Percentiles rank a stretch among this genome's conserved stretches.
Conservation (phyloP, 2,888 invertebrate genomes). For the Lasioglossum malachurum region DNA sequence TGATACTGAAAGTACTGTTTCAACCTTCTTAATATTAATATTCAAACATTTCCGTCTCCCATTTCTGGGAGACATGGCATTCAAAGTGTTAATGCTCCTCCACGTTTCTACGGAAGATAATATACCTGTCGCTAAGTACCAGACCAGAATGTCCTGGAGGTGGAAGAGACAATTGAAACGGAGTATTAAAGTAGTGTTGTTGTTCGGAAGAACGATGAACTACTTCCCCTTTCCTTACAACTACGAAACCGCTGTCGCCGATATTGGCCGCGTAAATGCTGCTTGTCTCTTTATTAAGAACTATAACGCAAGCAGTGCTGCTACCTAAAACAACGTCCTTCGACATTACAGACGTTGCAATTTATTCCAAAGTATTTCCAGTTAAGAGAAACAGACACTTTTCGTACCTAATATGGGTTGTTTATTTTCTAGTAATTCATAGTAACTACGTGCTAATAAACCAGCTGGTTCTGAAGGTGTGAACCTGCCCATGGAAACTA, state of each 20-base stretch:
- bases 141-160: conserved; percentile 95
- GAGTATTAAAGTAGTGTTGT: conserved; percentile 99
- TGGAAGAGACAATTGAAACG: conserved; percentile 97
- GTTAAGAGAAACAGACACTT: background rate
- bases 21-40: background rate
- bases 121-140: conserved; percentile 94
- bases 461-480: conserved; percentile 94
- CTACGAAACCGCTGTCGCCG: conserved; percentile 99
- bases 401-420: conserved; percentile 93
- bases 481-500: conserved; percentile 95
- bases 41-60: background rate
- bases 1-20: background rate
- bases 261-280: conserved; percentile 98
- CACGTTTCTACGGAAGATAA: background rate
- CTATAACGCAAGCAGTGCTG: conserved; percentile 98
- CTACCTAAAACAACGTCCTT: conserved; percentile 89
- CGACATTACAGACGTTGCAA: background rate
- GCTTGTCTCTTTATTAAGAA: conserved; percentile 95
- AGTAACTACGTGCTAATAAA: conserved; percentile 95
- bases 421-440: conserved; percentile 96
- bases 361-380: background rate
- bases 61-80: too few relatives aligned
- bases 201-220: conserved; percentile 98
- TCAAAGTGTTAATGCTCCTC: background rate
- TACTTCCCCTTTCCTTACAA: conserved; percentile 94